Evolutionary conservation across 2,797 vertebrate species (phyloP), one percentile per base, ranked within the genome.

Genomic region (Eulemur rubriventer): DNA sequence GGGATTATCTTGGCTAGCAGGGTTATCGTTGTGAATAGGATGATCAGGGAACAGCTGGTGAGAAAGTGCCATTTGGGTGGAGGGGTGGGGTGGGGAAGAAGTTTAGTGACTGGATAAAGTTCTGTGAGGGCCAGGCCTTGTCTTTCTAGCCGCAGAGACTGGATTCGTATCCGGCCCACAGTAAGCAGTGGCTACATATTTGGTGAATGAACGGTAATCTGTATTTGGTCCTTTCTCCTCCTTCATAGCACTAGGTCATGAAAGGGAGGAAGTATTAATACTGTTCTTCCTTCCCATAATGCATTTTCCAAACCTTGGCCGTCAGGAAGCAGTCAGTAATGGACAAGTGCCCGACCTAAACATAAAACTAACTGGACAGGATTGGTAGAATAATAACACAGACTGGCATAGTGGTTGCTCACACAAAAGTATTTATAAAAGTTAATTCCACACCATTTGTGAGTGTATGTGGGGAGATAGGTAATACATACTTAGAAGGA

Each of bases 351-450:
- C 38, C 67, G 38, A 85, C 65, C 38, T 48, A n/a, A 70, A 78
- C 59, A n/a, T 73, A 65, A 83, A 81, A 41, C 50, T 55, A 73
- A 11, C 26, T 20, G 24, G 63, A 24, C 33, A 28, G 26, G 26
- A 35, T 43, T 78, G 33, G 43, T 69, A 30, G 41, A 52, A 30
- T 46, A 48, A 48, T 43, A 30, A 18, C 24, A 14, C 24, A 59
- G 33, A n/a, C 13, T 4, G 26, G 48, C 11, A 18, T 6, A 38
- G 46, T 16, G 18, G 12, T 16, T 55, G 22, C 24, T 87, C 55
- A 59, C 43, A 79, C 24, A 52, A 26, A 63, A 24, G 26, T 14
- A 38, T 89, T 80, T n/a, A 35, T 91, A 73, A 67, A 52, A 92
- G 52, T 81, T 57, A 75, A 82, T 26, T 48, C 8, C 14, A 9